Evolutionary conservation across 2,113 vertebrate genomes (phyloP).

Genomic region (Elgaria multicarinata): DNA sequence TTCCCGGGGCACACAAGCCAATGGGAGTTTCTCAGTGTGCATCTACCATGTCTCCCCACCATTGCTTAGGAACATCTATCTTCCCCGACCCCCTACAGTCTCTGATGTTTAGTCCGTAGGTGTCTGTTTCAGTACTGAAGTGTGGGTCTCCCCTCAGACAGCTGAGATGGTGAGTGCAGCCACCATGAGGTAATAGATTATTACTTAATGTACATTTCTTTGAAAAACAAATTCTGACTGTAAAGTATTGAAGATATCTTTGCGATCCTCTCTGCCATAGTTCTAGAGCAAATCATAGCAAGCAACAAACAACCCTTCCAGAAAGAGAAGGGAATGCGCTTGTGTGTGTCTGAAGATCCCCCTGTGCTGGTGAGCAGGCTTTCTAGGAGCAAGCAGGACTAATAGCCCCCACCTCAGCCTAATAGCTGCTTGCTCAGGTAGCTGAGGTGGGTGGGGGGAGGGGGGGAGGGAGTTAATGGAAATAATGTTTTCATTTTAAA

Average conservation of each 20-base stretch:
- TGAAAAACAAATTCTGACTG: neutral
- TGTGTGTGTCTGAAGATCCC: neutral
- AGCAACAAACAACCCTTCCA: constrained; percentile 7
- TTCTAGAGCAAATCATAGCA: constrained; percentile 12
- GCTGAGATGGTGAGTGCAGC: neutral
- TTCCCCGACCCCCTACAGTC: neutral
- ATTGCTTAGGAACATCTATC: neutral
- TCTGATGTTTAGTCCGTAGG: too few relatives aligned
- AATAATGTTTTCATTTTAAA: constrained; percentile 79
- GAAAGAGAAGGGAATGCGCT: neutral
- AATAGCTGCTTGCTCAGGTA: constrained; percentile 23
- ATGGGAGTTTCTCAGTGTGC: neutral
- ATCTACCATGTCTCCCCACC: neutral
- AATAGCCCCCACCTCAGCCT: constrained; percentile 40
- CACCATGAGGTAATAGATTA: neutral
- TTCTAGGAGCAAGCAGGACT: constrained; percentile 50
- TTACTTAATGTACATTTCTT: neutral
- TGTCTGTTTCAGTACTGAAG: neutral
- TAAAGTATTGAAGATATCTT: too few relatives aligned
- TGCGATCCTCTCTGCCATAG: neutral
- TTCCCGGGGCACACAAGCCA: neutral
- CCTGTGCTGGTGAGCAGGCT: constrained; percentile 31
- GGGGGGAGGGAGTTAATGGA: constrained; percentile 39
- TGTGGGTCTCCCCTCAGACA: neutral
- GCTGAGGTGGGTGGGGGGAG: neutral